phyloP scores from a whole-genome alignment of 2,888 invertebrate genomes.

The Agrochola lota region DNA sequence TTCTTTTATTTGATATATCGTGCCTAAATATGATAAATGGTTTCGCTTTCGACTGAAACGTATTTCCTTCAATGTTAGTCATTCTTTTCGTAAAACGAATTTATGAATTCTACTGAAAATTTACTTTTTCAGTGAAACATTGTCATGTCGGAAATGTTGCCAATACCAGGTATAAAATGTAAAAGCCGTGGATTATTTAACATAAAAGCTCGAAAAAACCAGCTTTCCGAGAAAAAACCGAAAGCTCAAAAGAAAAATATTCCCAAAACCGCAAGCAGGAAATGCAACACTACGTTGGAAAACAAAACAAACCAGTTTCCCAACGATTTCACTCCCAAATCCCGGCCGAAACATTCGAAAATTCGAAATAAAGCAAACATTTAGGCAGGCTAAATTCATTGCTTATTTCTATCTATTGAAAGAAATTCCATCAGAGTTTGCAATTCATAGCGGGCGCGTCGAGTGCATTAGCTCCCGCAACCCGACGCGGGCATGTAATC shows the following conservation, averaged over 20 bases:
- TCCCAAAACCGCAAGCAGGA: constrained; percentile 39
- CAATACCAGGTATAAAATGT: background rate
- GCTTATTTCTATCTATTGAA: constrained; percentile 79
- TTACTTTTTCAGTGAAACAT: background rate
- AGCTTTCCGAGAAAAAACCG: constrained; percentile 4
- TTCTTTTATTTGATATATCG: constrained; percentile 53
- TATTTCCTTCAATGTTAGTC: constrained; percentile 32
- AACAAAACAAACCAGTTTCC: constrained; percentile 48
- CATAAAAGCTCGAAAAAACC: constrained; percentile 1
- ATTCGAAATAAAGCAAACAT: constrained; percentile 60
- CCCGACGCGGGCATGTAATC: constrained; percentile 84
- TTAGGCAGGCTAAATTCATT: constrained; percentile 66
- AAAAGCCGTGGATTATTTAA: background rate
- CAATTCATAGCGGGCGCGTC: constrained; percentile 83
- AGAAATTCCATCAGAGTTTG: constrained; percentile 83
- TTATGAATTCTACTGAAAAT: constrained; percentile 15
- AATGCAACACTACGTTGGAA: constrained; percentile 36
- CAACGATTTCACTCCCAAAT: constrained; percentile 56
- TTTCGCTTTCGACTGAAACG: constrained; percentile 8
- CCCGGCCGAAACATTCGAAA: constrained; percentile 45
- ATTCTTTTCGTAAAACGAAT: constrained; percentile 16
- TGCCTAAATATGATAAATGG: constrained; percentile 53
- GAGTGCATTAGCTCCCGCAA: constrained; percentile 85
- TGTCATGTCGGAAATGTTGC: background rate
- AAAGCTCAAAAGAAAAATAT: constrained; percentile 37